These are phyloP conservation scores for Drosophila sproati DNA, from an alignment of 1,140 invertebrate species.

Conservation along the genomic window DNA sequence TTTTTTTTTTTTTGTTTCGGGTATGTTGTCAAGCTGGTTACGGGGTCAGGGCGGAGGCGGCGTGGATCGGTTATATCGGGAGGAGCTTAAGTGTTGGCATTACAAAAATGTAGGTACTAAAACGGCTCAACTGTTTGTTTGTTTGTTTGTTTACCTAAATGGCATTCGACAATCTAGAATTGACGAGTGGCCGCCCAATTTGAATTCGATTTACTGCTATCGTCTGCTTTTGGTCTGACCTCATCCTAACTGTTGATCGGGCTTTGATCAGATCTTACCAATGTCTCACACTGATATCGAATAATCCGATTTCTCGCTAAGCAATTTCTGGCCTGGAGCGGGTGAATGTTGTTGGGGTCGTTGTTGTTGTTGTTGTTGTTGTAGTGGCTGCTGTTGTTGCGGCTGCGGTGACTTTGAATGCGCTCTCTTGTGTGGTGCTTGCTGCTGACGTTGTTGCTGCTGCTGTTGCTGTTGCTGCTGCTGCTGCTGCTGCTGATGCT, in stretches of 20 bases:
- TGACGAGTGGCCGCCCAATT: constrained; percentile 12
- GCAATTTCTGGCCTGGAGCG: constrained; percentile 81
- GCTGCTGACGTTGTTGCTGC: constrained; percentile 65
- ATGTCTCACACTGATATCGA: constrained; percentile 84
- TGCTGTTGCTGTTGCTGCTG: constrained; percentile 84
- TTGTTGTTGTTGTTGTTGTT: constrained; percentile 47
- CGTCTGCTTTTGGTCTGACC: constrained; percentile 38
- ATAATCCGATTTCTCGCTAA: constrained; percentile 83
- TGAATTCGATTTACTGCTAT: constrained; percentile 12
- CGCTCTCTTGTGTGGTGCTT: constrained; percentile 67
- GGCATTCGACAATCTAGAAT: background rate
- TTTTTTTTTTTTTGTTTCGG: constrained; percentile 7
- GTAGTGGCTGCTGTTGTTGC: constrained; percentile 74
- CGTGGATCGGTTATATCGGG: constrained; percentile 22
- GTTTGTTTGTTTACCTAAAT: background rate
- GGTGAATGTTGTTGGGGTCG: constrained; percentile 80
- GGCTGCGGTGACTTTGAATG: constrained; percentile 77
- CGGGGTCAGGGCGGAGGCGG: constrained; percentile 20
- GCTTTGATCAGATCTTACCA: constrained; percentile 76
- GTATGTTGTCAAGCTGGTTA: constrained; percentile 48
- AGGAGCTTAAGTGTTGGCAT: constrained; percentile 11
- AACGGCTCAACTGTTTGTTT: constrained; percentile 41
- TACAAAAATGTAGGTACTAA: constrained; percentile 38
- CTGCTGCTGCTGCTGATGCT: constrained; percentile 70
- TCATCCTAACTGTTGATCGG: constrained; percentile 64